These are phyloP conservation scores for Dendropsophus ebraccatus DNA, from an alignment of 2,113 vertebrate species.

Conservation along the genomic window DNA sequence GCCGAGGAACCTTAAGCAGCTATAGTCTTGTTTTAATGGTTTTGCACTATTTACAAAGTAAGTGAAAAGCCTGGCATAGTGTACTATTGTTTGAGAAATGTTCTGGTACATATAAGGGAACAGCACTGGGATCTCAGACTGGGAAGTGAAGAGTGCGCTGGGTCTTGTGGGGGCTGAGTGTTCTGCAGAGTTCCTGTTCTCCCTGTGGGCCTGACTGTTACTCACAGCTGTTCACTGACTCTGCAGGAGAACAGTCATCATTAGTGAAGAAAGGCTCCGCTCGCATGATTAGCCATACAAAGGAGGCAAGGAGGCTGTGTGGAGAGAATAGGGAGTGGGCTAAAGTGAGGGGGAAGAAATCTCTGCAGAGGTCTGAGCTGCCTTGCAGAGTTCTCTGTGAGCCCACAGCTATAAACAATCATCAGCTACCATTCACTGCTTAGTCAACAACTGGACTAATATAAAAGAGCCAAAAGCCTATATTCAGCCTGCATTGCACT, in stretches of 20 bases:
- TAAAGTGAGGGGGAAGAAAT: conserved; percentile 50
- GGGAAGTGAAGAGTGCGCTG: not conserved
- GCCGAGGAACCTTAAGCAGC: conserved; percentile 95
- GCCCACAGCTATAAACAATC: not conserved
- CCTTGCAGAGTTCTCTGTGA: not conserved
- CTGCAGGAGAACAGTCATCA: conserved; percentile 34
- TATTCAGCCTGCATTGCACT: not conserved
- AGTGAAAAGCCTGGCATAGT: conserved; percentile 66
- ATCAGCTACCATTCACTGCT: not conserved
- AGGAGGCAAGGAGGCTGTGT: conserved; percentile 34
- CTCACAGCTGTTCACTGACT: conserved; percentile 45
- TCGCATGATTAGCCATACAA: conserved; percentile 49
- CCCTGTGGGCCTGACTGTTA: conserved; percentile 51
- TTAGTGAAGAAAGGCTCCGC: conserved; percentile 30
- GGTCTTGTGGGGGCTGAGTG: conserved; percentile 48
- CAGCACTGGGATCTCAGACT: not conserved
- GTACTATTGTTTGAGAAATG: no score
- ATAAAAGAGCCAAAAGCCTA: not conserved
- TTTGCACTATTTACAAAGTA: conserved; percentile 98
- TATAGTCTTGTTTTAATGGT: conserved; percentile 96
- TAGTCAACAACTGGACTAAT: not conserved
- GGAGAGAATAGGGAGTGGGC: conserved; percentile 37
- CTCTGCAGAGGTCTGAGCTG: conserved; percentile 21
- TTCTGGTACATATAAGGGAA: not conserved
- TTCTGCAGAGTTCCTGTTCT: conserved; percentile 9